Evolutionary conservation across 2,113 vertebrate genomes (phyloP).

Genomic region (Craseonycteris thonglongyai): DNA sequence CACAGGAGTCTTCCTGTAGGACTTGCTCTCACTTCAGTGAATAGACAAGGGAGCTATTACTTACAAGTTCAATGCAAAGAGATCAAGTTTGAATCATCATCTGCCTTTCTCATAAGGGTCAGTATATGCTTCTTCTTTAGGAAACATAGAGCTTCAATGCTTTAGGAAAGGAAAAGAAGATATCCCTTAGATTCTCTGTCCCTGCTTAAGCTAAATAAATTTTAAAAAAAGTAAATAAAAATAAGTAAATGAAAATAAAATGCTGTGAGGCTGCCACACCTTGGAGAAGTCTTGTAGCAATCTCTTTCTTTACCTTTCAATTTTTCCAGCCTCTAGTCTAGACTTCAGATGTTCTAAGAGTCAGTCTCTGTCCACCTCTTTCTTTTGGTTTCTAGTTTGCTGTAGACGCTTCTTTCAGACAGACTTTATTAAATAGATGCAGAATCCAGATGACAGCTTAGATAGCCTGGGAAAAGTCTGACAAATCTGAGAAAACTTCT

Average conservation of each 20-base stretch:
- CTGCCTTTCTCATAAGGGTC: background rate
- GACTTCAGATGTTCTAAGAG: background rate
- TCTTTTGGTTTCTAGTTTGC: background rate
- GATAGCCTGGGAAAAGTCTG: background rate
- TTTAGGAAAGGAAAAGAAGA: background rate
- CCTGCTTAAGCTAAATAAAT: background rate
- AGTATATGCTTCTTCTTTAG: background rate
- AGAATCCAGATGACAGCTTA: background rate
- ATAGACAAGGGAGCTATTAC: background rate
- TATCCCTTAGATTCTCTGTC: background rate
- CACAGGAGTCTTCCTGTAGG: background rate
- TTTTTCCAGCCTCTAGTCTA: background rate
- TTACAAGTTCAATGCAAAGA: background rate
- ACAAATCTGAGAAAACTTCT: background rate
- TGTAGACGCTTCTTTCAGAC: background rate
- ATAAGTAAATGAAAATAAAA: background rate
- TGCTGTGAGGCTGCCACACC: background rate
- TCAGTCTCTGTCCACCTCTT: background rate
- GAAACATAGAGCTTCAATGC: background rate
- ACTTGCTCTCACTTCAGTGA: background rate
- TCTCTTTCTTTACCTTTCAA: background rate
- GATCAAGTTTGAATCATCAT: background rate
- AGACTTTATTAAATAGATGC: background rate
- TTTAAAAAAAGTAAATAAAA: background rate
- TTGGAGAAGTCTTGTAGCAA: background rate